Percentiles rank a stretch among this genome's conserved stretches.
phyloP scores from a whole-genome alignment of 2,888 invertebrate species.

The Byasa hedistus region DNA sequence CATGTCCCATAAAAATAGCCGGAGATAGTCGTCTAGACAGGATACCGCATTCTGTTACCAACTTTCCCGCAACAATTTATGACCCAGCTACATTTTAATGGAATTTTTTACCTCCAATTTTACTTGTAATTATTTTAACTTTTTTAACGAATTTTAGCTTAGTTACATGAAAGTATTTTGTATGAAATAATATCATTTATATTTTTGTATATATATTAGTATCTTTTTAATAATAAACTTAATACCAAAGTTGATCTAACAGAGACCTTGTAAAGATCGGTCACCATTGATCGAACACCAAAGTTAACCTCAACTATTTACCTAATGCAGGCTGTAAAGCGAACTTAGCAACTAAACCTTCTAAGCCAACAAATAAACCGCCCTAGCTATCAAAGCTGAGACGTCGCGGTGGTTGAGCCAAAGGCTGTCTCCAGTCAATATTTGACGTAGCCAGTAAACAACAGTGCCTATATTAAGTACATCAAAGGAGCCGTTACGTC shows the following conservation, averaged over 20 bases:
- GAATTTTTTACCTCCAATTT: background rate
- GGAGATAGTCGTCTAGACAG: conserved; percentile 24
- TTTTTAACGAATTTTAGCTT: background rate
- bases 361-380: conserved; percentile 24
- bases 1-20: background rate
- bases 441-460: conserved; percentile 31
- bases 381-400: conserved; percentile 23
- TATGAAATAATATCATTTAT: no score
- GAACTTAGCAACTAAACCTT: conserved; percentile 5
- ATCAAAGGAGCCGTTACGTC: conserved; percentile 31
- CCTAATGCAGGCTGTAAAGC: conserved; percentile 15
- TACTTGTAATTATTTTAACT: background rate
- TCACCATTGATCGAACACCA: background rate
- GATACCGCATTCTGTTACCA: conserved; percentile 16
- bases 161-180: no score
- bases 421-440: conserved; percentile 31
- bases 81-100: background rate
- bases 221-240: background rate
- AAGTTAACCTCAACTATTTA: conserved; percentile 14
- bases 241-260: background rate
- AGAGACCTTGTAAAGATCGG: background rate
- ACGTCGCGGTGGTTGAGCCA: conserved; percentile 25
- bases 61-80: conserved; percentile 20
- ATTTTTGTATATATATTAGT: no score
- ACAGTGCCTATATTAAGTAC: conserved; percentile 25